phyloP scores from a whole-genome alignment of 2,113 vertebrate genomes.

The Thunnus maccoyii region DNA sequence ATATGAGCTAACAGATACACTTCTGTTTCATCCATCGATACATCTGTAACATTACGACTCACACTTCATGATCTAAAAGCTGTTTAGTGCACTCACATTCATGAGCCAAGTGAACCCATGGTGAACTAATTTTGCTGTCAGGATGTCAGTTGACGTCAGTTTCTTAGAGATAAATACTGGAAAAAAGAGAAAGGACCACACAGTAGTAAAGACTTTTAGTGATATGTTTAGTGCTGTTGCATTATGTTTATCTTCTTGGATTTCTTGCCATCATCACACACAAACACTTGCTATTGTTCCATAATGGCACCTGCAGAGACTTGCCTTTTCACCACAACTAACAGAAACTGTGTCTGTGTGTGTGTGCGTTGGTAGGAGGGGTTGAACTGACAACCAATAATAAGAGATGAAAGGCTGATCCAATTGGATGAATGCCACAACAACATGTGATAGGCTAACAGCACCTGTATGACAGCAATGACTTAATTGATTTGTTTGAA shows the following conservation, averaged over 20 bases:
- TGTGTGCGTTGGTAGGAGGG: slow-evolving; percentile 20
- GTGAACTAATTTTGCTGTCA: slow-evolving; percentile 4
- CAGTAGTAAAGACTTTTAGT: background rate
- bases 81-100: background rate
- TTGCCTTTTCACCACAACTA: slow-evolving; percentile 36
- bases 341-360: background rate
- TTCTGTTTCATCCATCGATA: background rate
- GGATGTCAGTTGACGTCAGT: background rate
- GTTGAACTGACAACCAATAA: slow-evolving; percentile 14
- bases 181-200: slow-evolving; percentile 5
- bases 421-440: slow-evolving; percentile 20
- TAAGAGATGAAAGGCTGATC: slow-evolving; percentile 3
- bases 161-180: background rate
- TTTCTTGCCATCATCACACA: slow-evolving; percentile 56
- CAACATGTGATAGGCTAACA: slow-evolving; percentile 2
- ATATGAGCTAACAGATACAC: too few relatives aligned
- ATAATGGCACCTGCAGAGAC: slow-evolving; percentile 33
- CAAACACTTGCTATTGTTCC: slow-evolving; percentile 57
- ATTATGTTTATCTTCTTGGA: slow-evolving; percentile 56
- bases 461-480: slow-evolving; percentile 31
- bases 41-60: background rate
- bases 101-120: background rate
- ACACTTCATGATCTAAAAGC: background rate
- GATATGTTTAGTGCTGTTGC: slow-evolving; percentile 26
- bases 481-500: background rate